Evolutionary conservation across 1,140 invertebrate species (phyloP), one percentile per base, ranked within the genome.

Genomic region (Eurosta solidaginis): DNA sequence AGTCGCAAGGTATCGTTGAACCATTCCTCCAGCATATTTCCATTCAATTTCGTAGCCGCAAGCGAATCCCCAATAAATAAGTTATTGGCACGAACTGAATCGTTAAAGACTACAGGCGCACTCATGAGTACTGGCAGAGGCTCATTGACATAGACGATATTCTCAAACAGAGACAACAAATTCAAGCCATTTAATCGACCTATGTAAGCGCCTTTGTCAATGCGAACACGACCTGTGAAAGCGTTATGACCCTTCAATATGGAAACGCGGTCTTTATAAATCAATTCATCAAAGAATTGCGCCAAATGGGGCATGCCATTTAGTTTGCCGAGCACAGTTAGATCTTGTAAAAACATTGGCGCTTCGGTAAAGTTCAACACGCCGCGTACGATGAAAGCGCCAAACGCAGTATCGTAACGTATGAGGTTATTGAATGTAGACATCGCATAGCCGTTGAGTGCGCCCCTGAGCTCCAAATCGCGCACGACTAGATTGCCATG

Each of bases 191-290:
- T 87, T 0, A 87, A 27, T 6, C 45, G n/a, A 0, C 45, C 27
- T 14, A 87, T 80, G 22, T 80, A 47, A 0, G 79, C 82, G 1
- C 84, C 84, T 0, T 74, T 52, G 0, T 47, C 29, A 7, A 87
- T 82, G 29, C 79, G 54, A 0, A 87, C 82, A 29, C 83, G 81
- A 3, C 84, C 85, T 1, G 82, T 83, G 17, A 87, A 87, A 9
- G 74, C 80, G 14, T 84, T 83, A 42, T 79, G 52, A 17, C 79
- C 84, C 14, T 74, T 63, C 2, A 80, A 17, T 12, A 78, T 22
- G 36, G 47, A 52, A 0, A 22, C 7, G n/a, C 79, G 36, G 10
- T 77, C 75, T 77, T 82, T 85, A 22, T 83, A 81, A 6, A 87
- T 33, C 7, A 87, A 7, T 44, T 84, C 77, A 0, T 79, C 80